phyloP scores from a whole-genome alignment of 2,113 vertebrate genomes.

The Grallaria varia region DNA sequence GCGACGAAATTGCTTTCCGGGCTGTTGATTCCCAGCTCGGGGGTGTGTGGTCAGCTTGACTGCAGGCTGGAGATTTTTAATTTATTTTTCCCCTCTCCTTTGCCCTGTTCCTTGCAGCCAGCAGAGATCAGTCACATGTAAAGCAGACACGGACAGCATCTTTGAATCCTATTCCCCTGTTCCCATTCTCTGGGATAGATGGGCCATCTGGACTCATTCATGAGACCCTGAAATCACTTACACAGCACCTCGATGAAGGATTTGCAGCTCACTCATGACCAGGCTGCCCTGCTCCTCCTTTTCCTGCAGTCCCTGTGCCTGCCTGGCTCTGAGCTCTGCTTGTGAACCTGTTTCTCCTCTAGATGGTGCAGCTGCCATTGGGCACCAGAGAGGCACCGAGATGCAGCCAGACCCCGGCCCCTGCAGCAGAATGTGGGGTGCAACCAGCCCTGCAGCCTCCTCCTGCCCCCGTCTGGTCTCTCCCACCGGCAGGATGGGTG shows the following conservation, averaged over 20 bases:
- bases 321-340: not conserved
- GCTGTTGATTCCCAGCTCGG: not conserved
- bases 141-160: not conserved
- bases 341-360: constrained; percentile 12
- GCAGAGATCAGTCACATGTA: not conserved
- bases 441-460: not conserved
- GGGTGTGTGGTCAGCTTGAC: not conserved
- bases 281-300: not conserved
- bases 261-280: not conserved
- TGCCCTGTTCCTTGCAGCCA: not conserved
- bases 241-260: accelerated
- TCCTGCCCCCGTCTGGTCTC: not conserved
- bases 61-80: not conserved
- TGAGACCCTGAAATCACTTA: not conserved
- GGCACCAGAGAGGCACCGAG: not conserved
- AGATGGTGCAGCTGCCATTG: constrained; percentile 54
- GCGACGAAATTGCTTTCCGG: constrained; percentile 20
- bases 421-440: not conserved
- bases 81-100: not conserved
- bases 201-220: not conserved
- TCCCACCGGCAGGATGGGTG: not conserved
- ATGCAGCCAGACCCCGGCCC: not conserved
- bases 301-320: not conserved
- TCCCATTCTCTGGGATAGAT: not conserved
- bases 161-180: not conserved